Base-by-base conservation (phyloP, 2,888 invertebrate genomes). In the Heliconius cydno region DNA sequence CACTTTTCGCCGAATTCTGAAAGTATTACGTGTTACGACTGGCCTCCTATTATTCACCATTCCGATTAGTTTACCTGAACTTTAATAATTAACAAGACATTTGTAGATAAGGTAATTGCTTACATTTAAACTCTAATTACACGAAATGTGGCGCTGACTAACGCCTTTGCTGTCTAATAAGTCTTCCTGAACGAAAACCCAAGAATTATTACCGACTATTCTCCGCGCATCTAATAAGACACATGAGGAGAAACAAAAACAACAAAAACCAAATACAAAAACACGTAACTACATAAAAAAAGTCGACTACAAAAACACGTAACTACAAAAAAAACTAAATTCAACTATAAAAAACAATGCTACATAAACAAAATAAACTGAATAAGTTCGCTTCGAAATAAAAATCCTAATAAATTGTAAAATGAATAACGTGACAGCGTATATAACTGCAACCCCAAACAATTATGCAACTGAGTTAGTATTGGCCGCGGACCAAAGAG, bases 401-500 rank as follows among this genome's bases (percentile, higher is more conserved):
- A 78, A 77, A 78, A 73, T 73, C 25, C 38, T 28, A 34, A 67
- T 78, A 57, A 78, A 78, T 72, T 66, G 57, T 67, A 15, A 22
- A 78, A 57, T 57, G 78, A 78, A 67, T 78, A 73, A 78, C 66
- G 78, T 74, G 38, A 63, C 63, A 60, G 30, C n/a, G 60, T 74
- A 74, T 74, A 41, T 7, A 34, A 74, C 65, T 74, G 41, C 74
- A 41, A 60, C 65, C 74, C 74, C 41, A 74, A 74, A 78, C 78
- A 78, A 74, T 78, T 78, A 74, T 46, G 60, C 74, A 74, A 78
- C 78, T 74, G 67, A 74, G 67, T 74, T 74, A 74, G 67, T 68
- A 25, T 68, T 78, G 74, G 22, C 63, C 28, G 63, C 41, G 38
- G 34, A 74, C 38, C 74, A 74, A 38, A 74, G 74, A 74, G 63